Percentiles rank a stretch among this genome's conserved stretches.
These are phyloP conservation scores for Meteorus sp. DNA, from an alignment of 1,140 invertebrate species.

Conservation along the genomic window DNA sequence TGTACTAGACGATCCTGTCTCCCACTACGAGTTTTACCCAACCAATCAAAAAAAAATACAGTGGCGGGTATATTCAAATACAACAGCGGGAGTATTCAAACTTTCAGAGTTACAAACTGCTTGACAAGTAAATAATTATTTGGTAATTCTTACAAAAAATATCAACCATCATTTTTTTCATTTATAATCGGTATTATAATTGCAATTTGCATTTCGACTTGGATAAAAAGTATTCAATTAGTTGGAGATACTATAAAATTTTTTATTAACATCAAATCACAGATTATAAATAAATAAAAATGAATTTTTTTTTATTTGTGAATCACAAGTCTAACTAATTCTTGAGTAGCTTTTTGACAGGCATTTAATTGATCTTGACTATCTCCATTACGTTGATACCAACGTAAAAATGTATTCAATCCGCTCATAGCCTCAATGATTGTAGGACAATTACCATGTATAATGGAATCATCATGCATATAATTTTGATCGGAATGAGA, in stretches of 20 bases:
- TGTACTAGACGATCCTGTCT: conserved; percentile 7
- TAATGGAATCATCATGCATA: background rate
- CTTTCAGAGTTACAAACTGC: background rate
- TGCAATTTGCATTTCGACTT: conserved; percentile 4
- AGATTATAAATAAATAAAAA: no score
- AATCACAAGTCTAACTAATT: conserved; percentile 4
- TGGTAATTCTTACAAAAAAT: background rate
- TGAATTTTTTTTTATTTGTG: conserved; percentile 38
- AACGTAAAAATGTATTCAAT: conserved; percentile 1
- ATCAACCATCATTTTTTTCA: background rate
- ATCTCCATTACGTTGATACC: background rate
- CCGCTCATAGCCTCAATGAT: background rate
- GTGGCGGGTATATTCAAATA: no score
- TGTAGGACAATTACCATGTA: background rate
- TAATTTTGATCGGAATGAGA: background rate
- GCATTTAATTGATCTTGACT: background rate
- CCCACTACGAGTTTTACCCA: background rate
- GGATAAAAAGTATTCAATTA: conserved; percentile 2
- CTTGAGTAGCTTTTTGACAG: background rate
- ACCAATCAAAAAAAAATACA: background rate
- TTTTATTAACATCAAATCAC: no score
- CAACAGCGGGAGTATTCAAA: no score
- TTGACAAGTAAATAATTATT: background rate
- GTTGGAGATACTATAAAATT: conserved; percentile 16
- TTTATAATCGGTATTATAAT: background rate